Base-by-base conservation (phyloP, 2,113 vertebrate species). In the Telmatochromis sp. region DNA sequence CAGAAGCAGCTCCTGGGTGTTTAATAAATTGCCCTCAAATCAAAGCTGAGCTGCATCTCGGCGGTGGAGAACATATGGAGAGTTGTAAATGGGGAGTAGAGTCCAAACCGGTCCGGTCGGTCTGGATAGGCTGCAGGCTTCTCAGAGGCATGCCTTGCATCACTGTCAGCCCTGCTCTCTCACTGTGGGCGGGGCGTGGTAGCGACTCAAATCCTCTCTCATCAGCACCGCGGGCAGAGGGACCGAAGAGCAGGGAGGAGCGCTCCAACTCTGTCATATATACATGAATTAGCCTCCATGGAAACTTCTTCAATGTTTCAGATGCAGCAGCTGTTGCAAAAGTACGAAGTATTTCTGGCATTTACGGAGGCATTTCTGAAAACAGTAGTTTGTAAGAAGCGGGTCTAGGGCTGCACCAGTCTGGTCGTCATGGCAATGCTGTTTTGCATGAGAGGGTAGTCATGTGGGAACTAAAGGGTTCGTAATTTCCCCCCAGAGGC, bases 181-280 rank as follows among this genome's bases (percentile, higher is more conserved):
- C 87, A 83, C 85, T 83, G 90, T 87, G 87, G 95, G 95, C 91
- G 95, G 92, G 91, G 93, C 91, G 4, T 86, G 89, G 15, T 80
- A 87, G 86, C 53, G 88, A 17, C 93, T 92, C 91, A 37, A 75
- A 83, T 88, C 84, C 87, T 92, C 91, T 87, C 93, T 92, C 96
- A 96, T 97, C 96, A 96, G 95, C 92, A 97, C 92, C 96, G 94
- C 88, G 90, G 89, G 87, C 73, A 15, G 26, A 87, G 75, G 86
- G 40, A 35, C 54, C 80, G 55, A 79, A 49, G 70, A 79, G 83
- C 49, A 60, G 28, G 7, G 51, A 14, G 73, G 47, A 23, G 83
- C 79, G 65, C 33, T 60, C 51, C 53, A 6, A 89, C 89, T 89
- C 92, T 23, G 75, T 17, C 1, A 15, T 37, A 80, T 54, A 86